Conservation (phyloP, 2,888 invertebrate species). For the Pachydiplax longipennis region DNA sequence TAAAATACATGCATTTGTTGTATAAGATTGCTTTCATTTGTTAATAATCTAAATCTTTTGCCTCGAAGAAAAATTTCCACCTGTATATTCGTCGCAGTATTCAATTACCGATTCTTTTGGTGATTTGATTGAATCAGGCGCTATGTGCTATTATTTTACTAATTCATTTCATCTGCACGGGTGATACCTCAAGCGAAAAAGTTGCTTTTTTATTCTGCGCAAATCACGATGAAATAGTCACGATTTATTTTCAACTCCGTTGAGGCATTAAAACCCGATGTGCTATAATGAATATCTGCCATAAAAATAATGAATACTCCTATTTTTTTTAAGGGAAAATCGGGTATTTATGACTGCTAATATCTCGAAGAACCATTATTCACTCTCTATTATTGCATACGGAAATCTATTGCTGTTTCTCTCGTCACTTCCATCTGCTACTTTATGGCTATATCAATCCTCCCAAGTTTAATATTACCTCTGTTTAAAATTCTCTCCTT, state of each 20-base stretch:
- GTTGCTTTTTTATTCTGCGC: not conserved
- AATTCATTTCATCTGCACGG: not conserved
- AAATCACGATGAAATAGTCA: slow-evolving; percentile 12
- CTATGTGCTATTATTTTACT: not conserved
- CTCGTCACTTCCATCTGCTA: slow-evolving; percentile 24
- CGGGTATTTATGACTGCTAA: slow-evolving; percentile 31
- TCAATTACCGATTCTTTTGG: too few relatives aligned
- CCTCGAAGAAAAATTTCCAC: too few relatives aligned
- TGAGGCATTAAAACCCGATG: slow-evolving; percentile 29
- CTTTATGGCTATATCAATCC: slow-evolving; percentile 28
- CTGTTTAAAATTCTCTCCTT: not conserved
- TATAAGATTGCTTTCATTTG: too few relatives aligned
- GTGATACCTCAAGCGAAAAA: not conserved
- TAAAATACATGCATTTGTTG: too few relatives aligned
- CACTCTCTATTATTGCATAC: slow-evolving; percentile 4
- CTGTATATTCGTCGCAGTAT: too few relatives aligned
- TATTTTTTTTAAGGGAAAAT: not conserved
- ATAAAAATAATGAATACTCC: slow-evolving; percentile 31
- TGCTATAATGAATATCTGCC: slow-evolving; percentile 24
- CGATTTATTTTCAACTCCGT: slow-evolving; percentile 33
- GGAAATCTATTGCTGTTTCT: slow-evolving; percentile 15
- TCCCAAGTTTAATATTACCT: not conserved
- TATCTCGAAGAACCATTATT: slow-evolving; percentile 26
- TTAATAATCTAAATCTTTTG: too few relatives aligned
- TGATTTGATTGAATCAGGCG: too few relatives aligned